phyloP scores from a whole-genome alignment of 2,888 invertebrate species.

The Synanthedon andrenaeformis region DNA sequence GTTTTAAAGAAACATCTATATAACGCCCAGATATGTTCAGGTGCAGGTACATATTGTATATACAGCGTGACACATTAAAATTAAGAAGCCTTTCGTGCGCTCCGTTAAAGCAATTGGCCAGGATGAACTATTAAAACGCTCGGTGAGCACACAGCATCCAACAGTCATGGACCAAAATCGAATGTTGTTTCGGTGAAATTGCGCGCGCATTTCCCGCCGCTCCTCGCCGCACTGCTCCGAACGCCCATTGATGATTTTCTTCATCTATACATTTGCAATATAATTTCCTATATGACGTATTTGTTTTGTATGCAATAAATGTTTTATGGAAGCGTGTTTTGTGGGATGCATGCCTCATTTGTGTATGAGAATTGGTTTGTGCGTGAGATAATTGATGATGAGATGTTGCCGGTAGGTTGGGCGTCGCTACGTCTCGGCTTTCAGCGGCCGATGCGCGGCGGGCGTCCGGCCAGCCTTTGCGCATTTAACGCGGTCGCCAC shows the following conservation, averaged over 20 bases:
- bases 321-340: neutral
- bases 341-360: neutral
- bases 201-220: conserved; percentile 56
- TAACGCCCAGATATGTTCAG: neutral
- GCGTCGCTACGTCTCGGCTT: conserved; percentile 68
- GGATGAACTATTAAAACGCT: conserved; percentile 66
- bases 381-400: conserved; percentile 15
- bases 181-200: conserved; percentile 60
- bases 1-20: too few relatives aligned
- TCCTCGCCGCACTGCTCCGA: conserved; percentile 45
- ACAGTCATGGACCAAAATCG: conserved; percentile 72
- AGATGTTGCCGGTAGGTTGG: conserved; percentile 54
- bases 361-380: neutral
- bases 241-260: conserved; percentile 66
- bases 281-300: conserved; percentile 27
- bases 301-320: neutral
- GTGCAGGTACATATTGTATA: neutral
- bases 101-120: conserved; percentile 33
- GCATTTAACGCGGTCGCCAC: conserved; percentile 57
- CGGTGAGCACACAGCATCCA: conserved; percentile 63
- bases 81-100: conserved; percentile 31
- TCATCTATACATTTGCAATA: conserved; percentile 53
- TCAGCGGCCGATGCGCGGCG: conserved; percentile 34
- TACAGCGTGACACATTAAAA: conserved; percentile 14
- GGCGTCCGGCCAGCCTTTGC: conserved; percentile 31